Percentiles rank a stretch among this genome's conserved stretches.
These are phyloP conservation scores for Saguinus imperator DNA, from an alignment of 2,113 vertebrate species.

Conservation along the genomic window DNA sequence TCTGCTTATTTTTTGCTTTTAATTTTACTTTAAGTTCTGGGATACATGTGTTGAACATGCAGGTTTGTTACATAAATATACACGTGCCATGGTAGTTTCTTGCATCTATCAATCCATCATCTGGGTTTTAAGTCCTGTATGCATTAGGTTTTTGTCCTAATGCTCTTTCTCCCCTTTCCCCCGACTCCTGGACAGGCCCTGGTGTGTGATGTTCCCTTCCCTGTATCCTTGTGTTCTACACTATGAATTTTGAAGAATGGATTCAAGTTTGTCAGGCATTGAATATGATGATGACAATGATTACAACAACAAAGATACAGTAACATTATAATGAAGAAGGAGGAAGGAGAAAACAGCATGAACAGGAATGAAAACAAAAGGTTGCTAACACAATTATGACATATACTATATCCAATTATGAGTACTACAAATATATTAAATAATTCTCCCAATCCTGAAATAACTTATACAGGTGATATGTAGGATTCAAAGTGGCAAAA, in stretches of 20 bases:
- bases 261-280: not conserved
- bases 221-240: too few relatives aligned
- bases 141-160: too few relatives aligned
- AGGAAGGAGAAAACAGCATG: rapidly evolving
- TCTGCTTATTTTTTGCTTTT: too few relatives aligned
- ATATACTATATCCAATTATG: not conserved
- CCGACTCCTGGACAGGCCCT: too few relatives aligned
- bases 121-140: too few relatives aligned
- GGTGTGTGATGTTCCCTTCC: too few relatives aligned
- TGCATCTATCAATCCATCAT: too few relatives aligned
- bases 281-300: not conserved
- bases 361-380: not conserved
- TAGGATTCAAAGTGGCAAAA: not conserved
- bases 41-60: too few relatives aligned
- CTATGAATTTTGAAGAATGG: not conserved
- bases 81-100: too few relatives aligned
- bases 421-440: not conserved
- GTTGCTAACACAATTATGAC: not conserved
- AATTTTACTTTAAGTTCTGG: too few relatives aligned
- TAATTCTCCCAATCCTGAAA: not conserved
- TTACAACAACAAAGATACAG: not conserved
- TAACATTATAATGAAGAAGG: not conserved
- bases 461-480: not conserved
- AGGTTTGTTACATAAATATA: too few relatives aligned
- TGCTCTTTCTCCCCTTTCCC: too few relatives aligned